phyloP scores from a whole-genome alignment of 2,797 vertebrate species.

The Hozukius guyotensis region DNA sequence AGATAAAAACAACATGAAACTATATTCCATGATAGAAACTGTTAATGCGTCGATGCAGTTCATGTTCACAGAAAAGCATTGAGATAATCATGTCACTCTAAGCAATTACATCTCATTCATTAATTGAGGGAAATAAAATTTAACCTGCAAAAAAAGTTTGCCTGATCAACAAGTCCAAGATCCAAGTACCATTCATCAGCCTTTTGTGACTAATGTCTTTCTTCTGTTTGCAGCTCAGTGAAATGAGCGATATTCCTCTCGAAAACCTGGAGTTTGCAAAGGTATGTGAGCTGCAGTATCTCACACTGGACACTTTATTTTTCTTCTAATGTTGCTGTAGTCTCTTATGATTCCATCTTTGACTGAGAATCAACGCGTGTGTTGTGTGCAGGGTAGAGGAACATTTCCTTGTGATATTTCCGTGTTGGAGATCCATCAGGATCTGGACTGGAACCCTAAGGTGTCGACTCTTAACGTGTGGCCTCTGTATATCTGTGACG shows the following conservation, averaged over 20 bases:
- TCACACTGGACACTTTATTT: background rate
- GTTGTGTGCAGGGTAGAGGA: conserved; percentile 90
- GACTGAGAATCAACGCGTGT: background rate
- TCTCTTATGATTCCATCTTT: background rate
- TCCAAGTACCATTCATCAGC: background rate
- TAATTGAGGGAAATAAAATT: background rate
- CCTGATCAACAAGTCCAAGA: background rate
- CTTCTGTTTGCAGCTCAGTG: conserved; percentile 87
- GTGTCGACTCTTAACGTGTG: conserved; percentile 97
- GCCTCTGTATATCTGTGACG: conserved; percentile 99
- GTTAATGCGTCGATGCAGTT: background rate
- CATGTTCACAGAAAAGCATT: background rate
- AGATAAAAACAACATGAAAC: background rate
- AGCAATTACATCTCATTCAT: background rate
- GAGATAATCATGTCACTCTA: background rate
- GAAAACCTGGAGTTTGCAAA: conserved; percentile 99
- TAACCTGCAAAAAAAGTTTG: background rate
- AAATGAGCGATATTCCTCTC: conserved; percentile 90
- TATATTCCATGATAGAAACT: background rate
- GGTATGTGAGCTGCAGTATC: conserved; percentile 74
- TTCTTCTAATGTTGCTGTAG: background rate
- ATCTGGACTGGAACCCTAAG: conserved; percentile 99
- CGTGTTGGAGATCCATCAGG: conserved; percentile 98
- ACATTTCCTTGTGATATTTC: conserved; percentile 99
- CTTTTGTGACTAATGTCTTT: background rate